Conservation (phyloP, 2,888 invertebrate species). For the Zhuqinia jingwanae region DNA sequence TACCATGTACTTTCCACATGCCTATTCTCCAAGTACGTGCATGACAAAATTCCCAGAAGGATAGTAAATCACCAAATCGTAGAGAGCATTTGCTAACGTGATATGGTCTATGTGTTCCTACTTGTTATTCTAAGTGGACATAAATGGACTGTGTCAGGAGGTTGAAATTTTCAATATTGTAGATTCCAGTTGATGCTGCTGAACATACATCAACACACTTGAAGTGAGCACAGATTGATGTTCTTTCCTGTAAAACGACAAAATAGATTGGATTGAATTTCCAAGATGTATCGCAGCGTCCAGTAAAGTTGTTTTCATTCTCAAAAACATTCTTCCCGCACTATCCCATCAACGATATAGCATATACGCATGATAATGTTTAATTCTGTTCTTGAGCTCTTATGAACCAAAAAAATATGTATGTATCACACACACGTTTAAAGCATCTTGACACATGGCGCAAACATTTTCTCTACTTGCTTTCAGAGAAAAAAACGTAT, state of each 20-base stretch:
- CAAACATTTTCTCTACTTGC: slow-evolving; percentile 30
- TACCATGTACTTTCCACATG: no score
- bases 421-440: slow-evolving; percentile 29
- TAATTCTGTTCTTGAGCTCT: slow-evolving; percentile 18
- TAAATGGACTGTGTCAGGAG: slow-evolving; percentile 65
- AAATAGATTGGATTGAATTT: slow-evolving; percentile 40
- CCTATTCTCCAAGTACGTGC: no score
- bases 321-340: neutral
- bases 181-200: slow-evolving; percentile 38
- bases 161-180: slow-evolving; percentile 61
- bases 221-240: slow-evolving; percentile 61
- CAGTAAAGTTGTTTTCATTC: slow-evolving; percentile 3
- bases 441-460: slow-evolving; percentile 52
- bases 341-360: neutral
- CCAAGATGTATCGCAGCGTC: neutral
- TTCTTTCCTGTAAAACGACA: slow-evolving; percentile 28
- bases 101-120: slow-evolving; percentile 1
- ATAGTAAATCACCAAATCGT: slow-evolving; percentile 23
- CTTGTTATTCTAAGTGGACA: slow-evolving; percentile 64
- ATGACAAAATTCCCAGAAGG: slow-evolving; percentile 39
- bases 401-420: slow-evolving; percentile 7
- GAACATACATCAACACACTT: slow-evolving; percentile 48
- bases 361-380: neutral
- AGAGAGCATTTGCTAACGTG: slow-evolving; percentile 30
- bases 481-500: slow-evolving; percentile 15